Evolutionary conservation across 2,797 vertebrate species (phyloP), one percentile per base, ranked within the genome.

Genomic region (Aerospiza tachiro): DNA sequence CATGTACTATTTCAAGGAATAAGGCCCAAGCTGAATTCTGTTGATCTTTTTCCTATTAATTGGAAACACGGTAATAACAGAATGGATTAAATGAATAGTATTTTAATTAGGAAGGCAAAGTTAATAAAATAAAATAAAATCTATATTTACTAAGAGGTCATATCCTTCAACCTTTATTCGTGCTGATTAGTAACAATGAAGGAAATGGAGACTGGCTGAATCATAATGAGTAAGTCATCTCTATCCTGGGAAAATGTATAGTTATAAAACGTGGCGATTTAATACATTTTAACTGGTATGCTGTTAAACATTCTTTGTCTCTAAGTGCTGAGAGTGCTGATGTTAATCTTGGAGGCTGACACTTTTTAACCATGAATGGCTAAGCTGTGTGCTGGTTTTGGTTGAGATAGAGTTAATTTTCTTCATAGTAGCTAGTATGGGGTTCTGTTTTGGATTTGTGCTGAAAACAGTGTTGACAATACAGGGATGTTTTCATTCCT

Each of bases 61-160:
- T 92, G 66, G 58, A 95, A 92, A 79, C 49, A 8, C 13, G 49
- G 6, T 50, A 74, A 88, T 49, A 66, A 82, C 21, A 38, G 15
- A 90, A 65, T 67, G 58, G 15, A 63, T 82, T 90, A 95, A 92
- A 47, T 63, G 52, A 96, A 72, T 7, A 62, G 12, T 68, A 59
- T 78, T 79, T 86, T 83, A 72, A 73, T 71, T 86, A 47, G 17
- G 35, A 87, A 87, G 9, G 42, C 16, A 56, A 45, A 79, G 31
- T 33, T 74, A 88, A 86, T 88, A 90, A 78, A 93, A 75, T 83
- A 90, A 78, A 93, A 75, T 74, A 25, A 88, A 95, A 95, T 85
- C 42, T 71, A 3, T 67, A 81, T 88, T 92, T 87, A 42, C 26
- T 52, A 80, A 74, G 55, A 8, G 25, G 17, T 15, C 16, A 81